Percentiles rank a stretch among this genome's conserved stretches.
Evolutionary conservation across 2,797 vertebrate species (phyloP).

Genomic region (Trachops cirrhosus): DNA sequence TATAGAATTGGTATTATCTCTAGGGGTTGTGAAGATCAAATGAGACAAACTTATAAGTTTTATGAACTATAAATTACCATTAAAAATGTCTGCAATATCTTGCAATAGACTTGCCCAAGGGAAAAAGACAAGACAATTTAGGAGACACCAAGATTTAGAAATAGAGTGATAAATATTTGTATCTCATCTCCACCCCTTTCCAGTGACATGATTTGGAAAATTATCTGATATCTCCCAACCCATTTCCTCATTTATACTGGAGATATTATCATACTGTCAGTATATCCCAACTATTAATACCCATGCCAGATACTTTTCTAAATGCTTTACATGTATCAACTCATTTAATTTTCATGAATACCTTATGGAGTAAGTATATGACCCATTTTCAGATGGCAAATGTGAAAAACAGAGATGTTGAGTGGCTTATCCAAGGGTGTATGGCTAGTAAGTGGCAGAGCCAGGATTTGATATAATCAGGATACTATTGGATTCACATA

Average conservation of each 20-base stretch:
- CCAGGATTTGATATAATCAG: not conserved
- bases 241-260: not conserved
- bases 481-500: not conserved
- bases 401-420: not conserved
- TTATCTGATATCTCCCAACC: not conserved
- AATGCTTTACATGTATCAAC: not conserved
- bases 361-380: not conserved
- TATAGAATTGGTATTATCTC: not conserved
- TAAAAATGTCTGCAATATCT: not conserved
- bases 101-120: not conserved
- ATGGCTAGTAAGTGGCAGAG: not conserved
- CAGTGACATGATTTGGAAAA: not conserved
- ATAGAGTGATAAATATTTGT: not conserved
- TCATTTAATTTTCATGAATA: not conserved
- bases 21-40: conserved; percentile 2
- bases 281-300: not conserved
- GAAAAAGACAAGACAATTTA: not conserved
- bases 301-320: not conserved
- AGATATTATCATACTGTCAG: not conserved
- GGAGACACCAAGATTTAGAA: not conserved
- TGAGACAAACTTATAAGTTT: not conserved
- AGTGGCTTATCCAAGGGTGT: not conserved
- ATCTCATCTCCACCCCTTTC: not conserved
- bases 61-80: not conserved
- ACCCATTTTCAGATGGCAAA: not conserved